A percentile compares a stretch with the other conserved stretches of the same genome.
Evolutionary conservation across 1,140 invertebrate genomes (phyloP).

Genomic region (Dendrolimus punctatus): DNA sequence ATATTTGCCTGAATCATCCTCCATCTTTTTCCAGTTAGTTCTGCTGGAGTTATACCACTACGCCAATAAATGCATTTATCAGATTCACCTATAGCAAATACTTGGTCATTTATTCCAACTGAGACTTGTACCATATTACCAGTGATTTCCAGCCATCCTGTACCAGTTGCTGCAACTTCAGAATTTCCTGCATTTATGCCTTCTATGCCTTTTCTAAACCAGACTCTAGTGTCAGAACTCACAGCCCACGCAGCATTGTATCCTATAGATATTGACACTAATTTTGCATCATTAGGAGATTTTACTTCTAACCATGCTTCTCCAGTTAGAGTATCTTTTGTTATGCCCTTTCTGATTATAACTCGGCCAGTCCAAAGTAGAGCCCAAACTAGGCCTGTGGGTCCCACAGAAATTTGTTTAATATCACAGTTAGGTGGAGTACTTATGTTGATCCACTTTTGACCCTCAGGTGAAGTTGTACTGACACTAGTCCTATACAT

Average conservation of each 20-base stretch:
- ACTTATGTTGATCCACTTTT: constrained; percentile 84
- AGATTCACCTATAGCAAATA: constrained; percentile 73
- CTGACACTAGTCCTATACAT: constrained; percentile 89
- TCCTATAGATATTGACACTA: constrained; percentile 87
- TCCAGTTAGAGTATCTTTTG: constrained; percentile 80
- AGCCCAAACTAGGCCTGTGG: constrained; percentile 89
- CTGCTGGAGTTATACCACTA: constrained; percentile 81
- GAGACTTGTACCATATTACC: constrained; percentile 88
- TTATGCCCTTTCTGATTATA: constrained; percentile 84
- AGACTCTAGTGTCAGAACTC: constrained; percentile 87
- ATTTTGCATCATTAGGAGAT: constrained; percentile 76
- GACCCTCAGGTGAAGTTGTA: constrained; percentile 86
- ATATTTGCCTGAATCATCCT: constrained; percentile 81
- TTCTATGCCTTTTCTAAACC: constrained; percentile 90
- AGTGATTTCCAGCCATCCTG: constrained; percentile 88
- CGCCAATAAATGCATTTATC: constrained; percentile 86
- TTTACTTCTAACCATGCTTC: constrained; percentile 87
- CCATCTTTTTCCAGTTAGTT: constrained; percentile 92
- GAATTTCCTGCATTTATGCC: constrained; percentile 79
- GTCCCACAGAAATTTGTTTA: constrained; percentile 86
- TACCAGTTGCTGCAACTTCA: constrained; percentile 81
- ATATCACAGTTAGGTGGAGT: constrained; percentile 85
- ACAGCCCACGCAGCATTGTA: constrained; percentile 90
- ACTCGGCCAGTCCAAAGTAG: constrained; percentile 86
- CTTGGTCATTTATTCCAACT: constrained; percentile 90